Evolutionary conservation across 2,113 vertebrate genomes (phyloP), one percentile per base, ranked within the genome.

Genomic region (Clarias magur): DNA sequence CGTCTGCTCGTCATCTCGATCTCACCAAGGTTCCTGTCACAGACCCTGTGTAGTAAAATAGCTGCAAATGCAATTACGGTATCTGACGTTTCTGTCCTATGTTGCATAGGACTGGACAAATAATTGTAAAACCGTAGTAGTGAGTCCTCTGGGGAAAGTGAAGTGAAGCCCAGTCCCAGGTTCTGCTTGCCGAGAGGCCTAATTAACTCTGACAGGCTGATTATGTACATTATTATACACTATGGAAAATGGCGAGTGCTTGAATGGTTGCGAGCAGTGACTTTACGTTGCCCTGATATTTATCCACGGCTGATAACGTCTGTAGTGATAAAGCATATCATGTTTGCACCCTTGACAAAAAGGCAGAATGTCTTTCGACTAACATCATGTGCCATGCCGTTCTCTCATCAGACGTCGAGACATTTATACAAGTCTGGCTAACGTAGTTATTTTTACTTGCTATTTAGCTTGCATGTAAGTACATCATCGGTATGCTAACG

Each of bases 171-270:
- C 54, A 30, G 53, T 57, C 25, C 53, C 53, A 57, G 57, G 25
- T 56, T 27, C 1, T 57, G 54, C 54, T 30, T 80, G n/a, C 54
- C 54, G 8, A 0, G n/a, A 59, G 54, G 54, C 16, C 8, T 21
- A 30, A 57, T 80, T 80, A 30, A 57, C 76, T 17, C 57, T 19
- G 8, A 30, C 3, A 19, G 13, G 15, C 76, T 79, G 27, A 78
- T 54, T 78, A 30, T 54, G 76, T 27, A 76, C 73, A 79, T 79
- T 79, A 79, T 27, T 57, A 17, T 53, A 79, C 53, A 19, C 53
- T 57, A 30, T 27, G 25, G 53, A 80, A 59, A 59, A 80, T 80
- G 57, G n/a, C 2, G 48, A 25, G 73, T 76, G 15, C 73, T 53
- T 15, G 38, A 53, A 7, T 78, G 23, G n/a, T 13, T 27, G 75